Evolutionary conservation across 2,797 vertebrate species (phyloP), one percentile per base, ranked within the genome.

Genomic region (Remorina albescens): DNA sequence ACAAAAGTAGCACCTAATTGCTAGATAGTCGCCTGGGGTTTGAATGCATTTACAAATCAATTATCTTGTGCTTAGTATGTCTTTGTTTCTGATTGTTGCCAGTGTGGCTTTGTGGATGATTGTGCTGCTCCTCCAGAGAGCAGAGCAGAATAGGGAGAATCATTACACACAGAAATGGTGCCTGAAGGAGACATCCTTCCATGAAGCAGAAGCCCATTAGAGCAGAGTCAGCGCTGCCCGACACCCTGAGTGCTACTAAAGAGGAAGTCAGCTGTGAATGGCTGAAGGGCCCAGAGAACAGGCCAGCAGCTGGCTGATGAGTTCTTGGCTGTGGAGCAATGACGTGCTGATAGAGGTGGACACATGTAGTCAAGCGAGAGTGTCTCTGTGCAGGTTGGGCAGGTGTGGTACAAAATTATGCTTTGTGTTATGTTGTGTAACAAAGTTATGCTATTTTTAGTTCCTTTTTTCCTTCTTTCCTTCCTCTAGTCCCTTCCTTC

Each of bases 231-330:
- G 80, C 80, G 61, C 69, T 53, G 77, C 73, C 49, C 63, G 58
- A 89, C 70, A 83, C 30, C 73, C 80, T 64, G 59, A 74, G 51
- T 70, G 78, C 78, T 59, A 13, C 86, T 83, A 50, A 82, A 81
- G 75, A 89, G 82, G 76, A 89, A 89, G 72, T 89, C 85, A 87
- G 88, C 88, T 89, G 88, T 87, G 82, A 86, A 86, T 79, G 76
- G 85, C 88, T 83, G 30, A 84, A 79, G 83, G 86, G 85, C 72
- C 67, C 86, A 57, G 51, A 74, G 82, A 84, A 77, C 65, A 74
- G 80, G 67, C 67, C 76, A 79, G 63, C 89, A 90, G 80, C 86
- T 87, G 89, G 84, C 78, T 26, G 74, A 82, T 63, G 72, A 86
- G 56, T 81, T 78, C 71, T 54, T 76, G 42, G 78, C 65, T 50